Evolutionary conservation across 2,797 vertebrate species (phyloP), one percentile per base, ranked within the genome.

Genomic region (Hypotaenidia okinawae): DNA sequence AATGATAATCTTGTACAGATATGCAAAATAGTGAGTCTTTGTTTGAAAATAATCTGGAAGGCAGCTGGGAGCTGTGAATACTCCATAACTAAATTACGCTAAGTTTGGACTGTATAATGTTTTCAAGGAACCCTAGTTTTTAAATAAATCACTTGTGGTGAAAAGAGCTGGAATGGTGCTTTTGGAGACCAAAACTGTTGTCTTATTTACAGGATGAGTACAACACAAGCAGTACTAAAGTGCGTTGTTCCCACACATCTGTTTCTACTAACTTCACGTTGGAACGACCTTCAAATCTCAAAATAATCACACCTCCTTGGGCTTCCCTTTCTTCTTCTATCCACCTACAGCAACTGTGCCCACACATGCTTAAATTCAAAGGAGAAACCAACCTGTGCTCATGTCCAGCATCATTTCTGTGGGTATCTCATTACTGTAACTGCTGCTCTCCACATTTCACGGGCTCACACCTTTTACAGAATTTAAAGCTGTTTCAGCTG

Each of bases 51-150:
- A 92, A 92, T 49, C 30, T 87, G 78, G 68, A 92, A 91, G 4
- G 41, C 78, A 95, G 75, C 78, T 80, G 59, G 66, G 49, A 87
- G 72, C 41, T 81, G 62, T 75, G 73, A 90, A 92, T 49, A 64
- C 33, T 67, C 84, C 45, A 5, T 22, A 90, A 89, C 25, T 67
- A 94, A 89, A 94, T 79, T 84, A 88, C 78, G 32, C 69, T 61
- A 82, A 68, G 32, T 77, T 70, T 85, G 78, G 84, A 81, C 51
- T 2, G 4, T 47, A 52, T 33, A 87, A 80, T 47, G 62, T 78
- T 69, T 92, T 89, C 54, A 83, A 89, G 90, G 43, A 87, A 79
- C 63, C 45, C 70, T 51, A 84, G 81, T 70, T 94, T 94, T 88
- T 43, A 94, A 90, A 92, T 81, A 90, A 78, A 93, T 72, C 72